Evolutionary conservation across 2,797 vertebrate genomes (phyloP).

Genomic region (Echiichthys vipera): DNA sequence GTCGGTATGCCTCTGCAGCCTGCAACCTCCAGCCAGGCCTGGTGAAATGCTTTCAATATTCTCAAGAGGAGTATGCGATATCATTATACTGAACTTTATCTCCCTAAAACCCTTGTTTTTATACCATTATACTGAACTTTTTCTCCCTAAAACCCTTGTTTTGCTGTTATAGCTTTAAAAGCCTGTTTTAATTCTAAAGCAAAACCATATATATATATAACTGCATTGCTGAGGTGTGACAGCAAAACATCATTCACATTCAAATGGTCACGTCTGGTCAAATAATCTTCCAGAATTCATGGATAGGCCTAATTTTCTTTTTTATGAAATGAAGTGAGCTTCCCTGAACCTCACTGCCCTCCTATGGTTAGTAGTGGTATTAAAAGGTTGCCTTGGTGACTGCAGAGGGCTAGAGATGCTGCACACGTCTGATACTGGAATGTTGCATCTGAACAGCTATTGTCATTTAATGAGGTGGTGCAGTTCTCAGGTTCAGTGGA

Average conservation of each 20-base stretch:
- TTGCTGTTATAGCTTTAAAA: background rate
- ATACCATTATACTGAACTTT: background rate
- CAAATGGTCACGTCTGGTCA: too few species aligned
- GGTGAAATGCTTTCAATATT: background rate
- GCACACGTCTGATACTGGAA: background rate
- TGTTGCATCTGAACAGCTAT: background rate
- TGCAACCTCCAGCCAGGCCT: background rate
- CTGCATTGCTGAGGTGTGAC: background rate
- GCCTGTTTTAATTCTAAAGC: background rate
- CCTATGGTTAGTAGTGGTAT: constrained; percentile 37
- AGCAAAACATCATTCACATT: background rate
- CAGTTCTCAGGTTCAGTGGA: background rate
- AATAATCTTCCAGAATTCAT: constrained; percentile 13
- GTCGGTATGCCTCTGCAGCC: background rate
- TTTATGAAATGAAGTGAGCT: background rate
- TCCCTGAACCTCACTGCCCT: constrained; percentile 35
- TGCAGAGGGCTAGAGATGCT: background rate
- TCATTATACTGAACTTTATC: background rate
- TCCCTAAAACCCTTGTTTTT: too few species aligned
- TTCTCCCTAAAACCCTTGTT: too few species aligned
- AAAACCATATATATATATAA: background rate
- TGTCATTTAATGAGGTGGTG: background rate
- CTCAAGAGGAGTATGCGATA: background rate
- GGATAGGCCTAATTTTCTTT: background rate
- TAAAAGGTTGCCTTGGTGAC: constrained; percentile 22